Percentiles rank a stretch among this genome's conserved stretches.
Conservation (phyloP, 2,797 vertebrate genomes). For the Margarornis squamiger region DNA sequence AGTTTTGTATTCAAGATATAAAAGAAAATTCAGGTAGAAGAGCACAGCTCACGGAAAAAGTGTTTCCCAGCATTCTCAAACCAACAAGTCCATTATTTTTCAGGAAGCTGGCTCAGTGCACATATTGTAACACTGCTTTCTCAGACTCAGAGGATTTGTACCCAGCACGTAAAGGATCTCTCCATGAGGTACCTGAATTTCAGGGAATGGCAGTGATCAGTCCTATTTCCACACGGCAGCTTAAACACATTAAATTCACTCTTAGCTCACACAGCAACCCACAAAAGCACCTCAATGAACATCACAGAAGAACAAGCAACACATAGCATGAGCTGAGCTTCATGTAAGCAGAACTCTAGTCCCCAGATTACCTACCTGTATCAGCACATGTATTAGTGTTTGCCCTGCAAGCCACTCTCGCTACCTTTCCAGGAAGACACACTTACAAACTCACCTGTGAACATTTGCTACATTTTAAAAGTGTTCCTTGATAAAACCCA, state of each 20-base stretch:
- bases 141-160: background rate
- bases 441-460: background rate
- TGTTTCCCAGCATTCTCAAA: background rate
- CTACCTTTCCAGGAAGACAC: background rate
- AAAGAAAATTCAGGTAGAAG: background rate
- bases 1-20: background rate
- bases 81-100: background rate
- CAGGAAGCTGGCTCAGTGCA: background rate
- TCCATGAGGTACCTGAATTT: background rate
- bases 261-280: background rate
- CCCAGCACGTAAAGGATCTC: background rate
- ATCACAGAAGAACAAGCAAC: background rate
- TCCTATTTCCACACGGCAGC: background rate
- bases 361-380: background rate
- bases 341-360: background rate
- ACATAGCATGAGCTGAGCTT: fast-evolving
- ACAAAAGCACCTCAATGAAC: background rate
- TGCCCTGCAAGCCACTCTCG: background rate
- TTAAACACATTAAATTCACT: background rate
- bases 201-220: background rate
- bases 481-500: background rate
- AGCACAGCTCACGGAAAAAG: background rate
- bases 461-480: background rate
- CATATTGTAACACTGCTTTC: background rate
- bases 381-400: background rate